These are phyloP conservation scores for Drosophila diplacantha DNA, from an alignment of 2,888 invertebrate species.

Conservation along the genomic window DNA sequence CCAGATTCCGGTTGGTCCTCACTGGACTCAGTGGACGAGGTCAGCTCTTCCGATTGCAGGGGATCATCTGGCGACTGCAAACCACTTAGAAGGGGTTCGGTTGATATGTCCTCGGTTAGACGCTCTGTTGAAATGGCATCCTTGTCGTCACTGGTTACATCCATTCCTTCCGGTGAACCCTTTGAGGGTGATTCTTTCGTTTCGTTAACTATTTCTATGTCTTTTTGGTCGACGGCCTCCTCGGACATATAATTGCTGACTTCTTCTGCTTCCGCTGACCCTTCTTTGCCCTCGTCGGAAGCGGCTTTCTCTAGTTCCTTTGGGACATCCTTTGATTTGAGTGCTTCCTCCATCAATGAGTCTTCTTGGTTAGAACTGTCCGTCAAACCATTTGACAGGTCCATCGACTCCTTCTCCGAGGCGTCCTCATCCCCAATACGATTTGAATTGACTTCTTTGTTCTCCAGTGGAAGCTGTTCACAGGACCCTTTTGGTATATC, in stretches of 20 bases:
- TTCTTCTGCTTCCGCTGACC: background rate
- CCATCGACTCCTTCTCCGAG: background rate
- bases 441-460: background rate
- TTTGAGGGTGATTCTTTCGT: background rate
- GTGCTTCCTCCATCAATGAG: background rate
- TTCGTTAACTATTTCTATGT: constrained; percentile 4
- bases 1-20: background rate
- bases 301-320: background rate
- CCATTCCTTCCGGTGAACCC: background rate
- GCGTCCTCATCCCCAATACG: background rate
- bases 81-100: background rate
- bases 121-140: background rate
- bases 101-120: background rate
- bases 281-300: background rate
- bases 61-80: background rate
- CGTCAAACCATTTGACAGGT: background rate
- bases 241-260: background rate
- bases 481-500: background rate
- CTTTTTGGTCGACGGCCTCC: background rate
- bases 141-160: background rate
- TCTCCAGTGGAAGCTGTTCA: background rate
- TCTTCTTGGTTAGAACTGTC: background rate
- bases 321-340: background rate
- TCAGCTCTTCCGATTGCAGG: constrained; percentile 53
- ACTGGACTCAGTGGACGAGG: constrained; percentile 49